A percentile compares a stretch with the other conserved stretches of the same genome.
Conservation (phyloP, 2,113 vertebrate species). For the Strix uralensis region DNA sequence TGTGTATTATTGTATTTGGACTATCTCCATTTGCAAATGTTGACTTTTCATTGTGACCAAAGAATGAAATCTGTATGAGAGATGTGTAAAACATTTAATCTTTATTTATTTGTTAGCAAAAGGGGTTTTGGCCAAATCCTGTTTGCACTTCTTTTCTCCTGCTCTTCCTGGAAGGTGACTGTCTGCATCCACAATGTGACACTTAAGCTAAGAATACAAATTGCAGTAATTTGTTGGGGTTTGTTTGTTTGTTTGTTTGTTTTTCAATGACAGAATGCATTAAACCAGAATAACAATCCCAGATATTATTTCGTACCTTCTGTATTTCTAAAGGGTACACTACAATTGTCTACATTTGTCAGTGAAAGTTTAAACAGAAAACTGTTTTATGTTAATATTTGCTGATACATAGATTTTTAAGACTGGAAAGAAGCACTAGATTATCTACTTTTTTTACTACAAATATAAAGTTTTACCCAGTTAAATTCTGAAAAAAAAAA, state of each 20-base stretch:
- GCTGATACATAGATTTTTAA: neutral
- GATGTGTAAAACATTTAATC: conserved; percentile 66
- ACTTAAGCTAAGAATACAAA: conserved; percentile 5
- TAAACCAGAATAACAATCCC: neutral
- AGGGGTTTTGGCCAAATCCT: conserved; percentile 22
- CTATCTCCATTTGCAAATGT: conserved; percentile 68
- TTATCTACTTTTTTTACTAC: neutral
- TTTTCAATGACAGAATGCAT: neutral
- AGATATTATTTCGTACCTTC: neutral
- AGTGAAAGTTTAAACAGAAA: neutral
- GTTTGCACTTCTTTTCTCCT: conserved; percentile 22
- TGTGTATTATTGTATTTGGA: conserved; percentile 65
- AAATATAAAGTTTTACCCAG: neutral
- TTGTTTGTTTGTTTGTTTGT: neutral
- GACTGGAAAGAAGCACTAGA: neutral
- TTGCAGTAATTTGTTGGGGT: neutral
- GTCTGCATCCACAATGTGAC: neutral
- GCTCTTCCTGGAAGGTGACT: conserved; percentile 56
- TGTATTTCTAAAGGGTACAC: neutral
- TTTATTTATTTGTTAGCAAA: conserved; percentile 72
- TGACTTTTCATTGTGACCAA: conserved; percentile 71
- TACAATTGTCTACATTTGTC: neutral
- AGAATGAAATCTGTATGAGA: conserved; percentile 59
- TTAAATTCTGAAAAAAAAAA: neutral
- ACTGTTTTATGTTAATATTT: neutral